These are phyloP conservation scores for Ooceraea biroi DNA, from an alignment of 1,140 invertebrate genomes.

Conservation along the genomic window DNA sequence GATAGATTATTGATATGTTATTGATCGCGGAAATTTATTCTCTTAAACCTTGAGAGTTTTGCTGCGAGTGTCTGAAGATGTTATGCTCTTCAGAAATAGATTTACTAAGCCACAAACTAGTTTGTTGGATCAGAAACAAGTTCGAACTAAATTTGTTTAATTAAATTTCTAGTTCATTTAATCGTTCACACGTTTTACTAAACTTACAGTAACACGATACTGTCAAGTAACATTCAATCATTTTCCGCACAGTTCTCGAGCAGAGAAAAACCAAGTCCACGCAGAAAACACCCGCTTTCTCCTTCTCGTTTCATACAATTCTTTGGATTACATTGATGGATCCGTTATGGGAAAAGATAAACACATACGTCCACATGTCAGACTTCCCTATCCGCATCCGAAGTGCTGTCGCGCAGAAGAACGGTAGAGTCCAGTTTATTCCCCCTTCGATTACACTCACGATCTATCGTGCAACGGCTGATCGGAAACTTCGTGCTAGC, in stretches of 20 bases:
- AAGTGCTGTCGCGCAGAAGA: neutral
- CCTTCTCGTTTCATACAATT: slow-evolving; percentile 11
- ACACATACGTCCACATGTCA: slow-evolving; percentile 3
- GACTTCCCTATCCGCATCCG: neutral
- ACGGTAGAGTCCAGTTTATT: slow-evolving; percentile 1
- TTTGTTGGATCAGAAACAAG: no score
- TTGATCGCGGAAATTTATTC: no score
- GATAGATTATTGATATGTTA: no score
- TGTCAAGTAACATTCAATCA: neutral
- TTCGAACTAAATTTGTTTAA: neutral
- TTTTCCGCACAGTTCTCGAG: neutral
- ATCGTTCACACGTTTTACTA: neutral
- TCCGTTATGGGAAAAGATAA: slow-evolving; percentile 11
- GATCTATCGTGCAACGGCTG: slow-evolving; percentile 14
- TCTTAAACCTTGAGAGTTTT: no score
- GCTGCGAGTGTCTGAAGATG: no score
- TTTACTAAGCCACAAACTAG: no score
- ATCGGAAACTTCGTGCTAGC: slow-evolving; percentile 18
- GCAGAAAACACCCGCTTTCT: neutral
- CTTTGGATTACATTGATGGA: slow-evolving; percentile 24
- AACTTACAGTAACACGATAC: neutral
- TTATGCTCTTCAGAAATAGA: no score
- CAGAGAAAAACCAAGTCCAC: neutral
- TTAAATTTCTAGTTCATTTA: neutral
- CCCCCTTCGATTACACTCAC: slow-evolving; percentile 4